Evolutionary conservation across 2,888 invertebrate genomes (phyloP).

Genomic region (Cephonodes hylas): DNA sequence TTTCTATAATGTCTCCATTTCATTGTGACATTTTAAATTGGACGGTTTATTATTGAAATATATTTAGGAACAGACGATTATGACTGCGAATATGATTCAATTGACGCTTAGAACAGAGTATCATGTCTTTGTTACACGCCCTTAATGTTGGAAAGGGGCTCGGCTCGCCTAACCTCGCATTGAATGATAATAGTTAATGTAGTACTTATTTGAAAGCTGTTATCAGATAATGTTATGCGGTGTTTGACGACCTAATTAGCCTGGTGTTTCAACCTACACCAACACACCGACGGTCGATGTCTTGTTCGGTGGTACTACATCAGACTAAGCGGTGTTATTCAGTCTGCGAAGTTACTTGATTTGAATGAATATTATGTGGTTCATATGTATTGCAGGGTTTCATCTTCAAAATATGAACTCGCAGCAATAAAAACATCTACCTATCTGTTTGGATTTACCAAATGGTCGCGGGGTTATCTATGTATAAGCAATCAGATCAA

Average conservation of each 20-base stretch:
- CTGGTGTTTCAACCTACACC: background rate
- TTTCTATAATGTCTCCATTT: constrained; percentile 17
- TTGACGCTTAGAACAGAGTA: constrained; percentile 11
- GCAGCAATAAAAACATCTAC: no score
- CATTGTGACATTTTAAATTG: constrained; percentile 21
- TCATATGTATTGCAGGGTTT: background rate
- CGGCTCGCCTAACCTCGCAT: background rate
- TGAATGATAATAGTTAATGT: background rate
- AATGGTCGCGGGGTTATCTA: no score
- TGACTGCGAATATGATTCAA: constrained; percentile 23
- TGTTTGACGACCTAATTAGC: background rate
- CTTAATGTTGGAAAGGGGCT: constrained; percentile 2
- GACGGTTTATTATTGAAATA: constrained; percentile 26
- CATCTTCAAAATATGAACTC: no score
- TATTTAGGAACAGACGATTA: constrained; percentile 22
- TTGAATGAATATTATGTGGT: no score
- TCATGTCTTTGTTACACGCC: background rate
- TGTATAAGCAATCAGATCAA: no score
- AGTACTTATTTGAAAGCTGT: background rate
- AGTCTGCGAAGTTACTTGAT: no score
- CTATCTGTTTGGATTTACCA: no score
- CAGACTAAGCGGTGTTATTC: background rate
- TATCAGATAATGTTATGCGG: background rate
- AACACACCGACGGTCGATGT: background rate
- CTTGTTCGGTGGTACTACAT: background rate